Evolutionary conservation across 2,888 invertebrate species (phyloP), one percentile per base, ranked within the genome.

Genomic region (Hirudinaria manillensis): DNA sequence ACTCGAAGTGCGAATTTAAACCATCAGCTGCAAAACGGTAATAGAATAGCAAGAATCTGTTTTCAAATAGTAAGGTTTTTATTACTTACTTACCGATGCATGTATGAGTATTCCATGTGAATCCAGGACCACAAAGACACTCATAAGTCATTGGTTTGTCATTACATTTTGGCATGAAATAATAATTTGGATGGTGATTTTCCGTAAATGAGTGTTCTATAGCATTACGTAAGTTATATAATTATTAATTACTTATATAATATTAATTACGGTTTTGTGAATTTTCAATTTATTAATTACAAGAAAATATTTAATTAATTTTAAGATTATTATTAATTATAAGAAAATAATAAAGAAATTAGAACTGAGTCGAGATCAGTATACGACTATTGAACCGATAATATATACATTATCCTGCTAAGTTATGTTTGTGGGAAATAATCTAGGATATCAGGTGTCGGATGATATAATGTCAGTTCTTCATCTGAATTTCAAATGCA

Each of bases 121-220:
- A 86, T 10, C 85, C 86, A 1, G 85, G 83, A 3, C 85, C 84
- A 79, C 86, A 86, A 55, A 81, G 81, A 80, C 86, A 86, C 1
- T 83, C 81, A 79, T 86, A 86, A 1, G 84, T 84, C 45, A 82
- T 82, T 0, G 84, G 84, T 75, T 83, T 82, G 77, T 85, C 83
- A 7, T 81, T 79, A 78, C 86, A 86, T 70, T 78, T 70, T 1
- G 85, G 84, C n/a, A 75, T 75, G 6, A 81, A 81, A 80, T 85
- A 85, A 77, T 83, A 84, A 34, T 3, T 61, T 16, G 72, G 32
- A 24, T 66, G 36, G 21, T 45, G 75, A 32, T 36, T 38, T 27
- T 61, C 72, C 27, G 61, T 27, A 10, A 29, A 29, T 19, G n/a
- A 27, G 66, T 10, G 32, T 67, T 68, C 74, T 32, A 21, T 32